Evolutionary conservation across 2,888 invertebrate genomes (phyloP).

Genomic region (Lithophane socia): DNA sequence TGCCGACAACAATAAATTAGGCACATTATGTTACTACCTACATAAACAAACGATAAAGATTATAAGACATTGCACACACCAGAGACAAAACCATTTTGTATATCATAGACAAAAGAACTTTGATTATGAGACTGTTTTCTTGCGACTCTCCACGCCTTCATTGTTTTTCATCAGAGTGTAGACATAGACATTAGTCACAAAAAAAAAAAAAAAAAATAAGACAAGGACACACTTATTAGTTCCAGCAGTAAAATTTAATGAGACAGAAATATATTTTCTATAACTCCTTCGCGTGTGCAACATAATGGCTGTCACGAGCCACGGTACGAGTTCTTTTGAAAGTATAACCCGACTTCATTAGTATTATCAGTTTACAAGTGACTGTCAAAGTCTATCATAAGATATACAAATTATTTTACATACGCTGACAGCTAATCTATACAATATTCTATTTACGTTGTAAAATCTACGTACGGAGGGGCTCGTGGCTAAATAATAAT

Average conservation of each 20-base stretch:
- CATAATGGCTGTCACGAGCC: neutral
- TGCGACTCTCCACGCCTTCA: neutral
- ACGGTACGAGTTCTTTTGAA: neutral
- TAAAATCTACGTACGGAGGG: too few relatives aligned
- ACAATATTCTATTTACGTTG: too few relatives aligned
- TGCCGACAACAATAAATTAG: neutral
- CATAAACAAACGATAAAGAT: constrained; percentile 1
- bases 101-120: neutral
- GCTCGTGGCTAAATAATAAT: too few relatives aligned
- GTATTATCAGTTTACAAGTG: too few relatives aligned
- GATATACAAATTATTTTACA: too few relatives aligned
- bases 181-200: neutral
- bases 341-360: neutral
- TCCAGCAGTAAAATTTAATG: neutral
- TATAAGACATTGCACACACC: constrained; percentile 6
- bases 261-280: neutral
- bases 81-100: neutral
- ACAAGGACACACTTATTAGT: neutral
- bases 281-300: neutral
- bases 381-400: too few relatives aligned
- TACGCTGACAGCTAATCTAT: too few relatives aligned
- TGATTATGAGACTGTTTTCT: neutral
- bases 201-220: neutral
- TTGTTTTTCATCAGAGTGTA: neutral
- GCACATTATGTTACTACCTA: neutral